Conservation (phyloP, 2,113 vertebrate species). For the Pimephales promelas region DNA sequence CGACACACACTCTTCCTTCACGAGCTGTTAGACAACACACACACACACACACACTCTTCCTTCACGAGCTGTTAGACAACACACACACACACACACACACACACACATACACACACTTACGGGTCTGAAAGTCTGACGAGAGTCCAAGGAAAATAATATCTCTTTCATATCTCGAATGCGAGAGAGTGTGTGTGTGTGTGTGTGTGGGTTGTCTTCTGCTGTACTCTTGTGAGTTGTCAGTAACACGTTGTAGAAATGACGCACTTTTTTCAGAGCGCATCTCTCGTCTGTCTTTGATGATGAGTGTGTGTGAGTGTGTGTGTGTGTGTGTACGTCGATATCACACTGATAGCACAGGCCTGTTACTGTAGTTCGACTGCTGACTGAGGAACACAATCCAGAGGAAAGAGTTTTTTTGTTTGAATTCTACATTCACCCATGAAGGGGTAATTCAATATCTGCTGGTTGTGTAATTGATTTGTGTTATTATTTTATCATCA, state of each 20-base stretch:
- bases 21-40: constrained; percentile 20
- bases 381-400: not conserved
- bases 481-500: no score
- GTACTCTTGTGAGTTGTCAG: constrained; percentile 72
- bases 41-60: no score
- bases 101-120: no score
- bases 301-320: not conserved
- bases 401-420: not conserved
- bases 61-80: no score
- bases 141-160: no score
- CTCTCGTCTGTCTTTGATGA: no score
- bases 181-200: constrained; percentile 29
- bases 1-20: not conserved
- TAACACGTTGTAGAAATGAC: constrained; percentile 13
- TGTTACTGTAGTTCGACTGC: not conserved
- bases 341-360: constrained; percentile 11
- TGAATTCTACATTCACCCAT: no score
- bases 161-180: no score
- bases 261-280: not conserved
- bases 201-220: constrained; percentile 58
- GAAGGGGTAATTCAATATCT: no score
- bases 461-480: no score
- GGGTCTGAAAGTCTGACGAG: no score
- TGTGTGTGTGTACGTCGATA: not conserved
- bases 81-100: no score